Evolutionary conservation across 1,140 invertebrate genomes (phyloP), one percentile per base, ranked within the genome.

Genomic region (Heliothis subflexa): DNA sequence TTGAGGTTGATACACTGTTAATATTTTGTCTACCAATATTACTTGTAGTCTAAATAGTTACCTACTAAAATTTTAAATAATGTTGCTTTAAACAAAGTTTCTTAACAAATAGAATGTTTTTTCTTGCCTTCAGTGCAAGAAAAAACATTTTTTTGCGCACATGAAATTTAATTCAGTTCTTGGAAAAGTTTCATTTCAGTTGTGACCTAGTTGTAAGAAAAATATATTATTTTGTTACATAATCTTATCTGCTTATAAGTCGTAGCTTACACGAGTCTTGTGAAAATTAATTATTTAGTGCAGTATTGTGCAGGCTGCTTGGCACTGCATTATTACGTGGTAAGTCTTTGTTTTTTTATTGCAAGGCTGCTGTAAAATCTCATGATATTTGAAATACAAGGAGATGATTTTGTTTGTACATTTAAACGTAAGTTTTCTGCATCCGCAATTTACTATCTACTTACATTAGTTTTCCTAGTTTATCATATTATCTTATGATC

Each of bases 111-210:
- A 25, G 21, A 25, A n/a, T n/a, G n/a, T n/a, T n/a, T n/a, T n/a
- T n/a, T n/a, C n/a, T n/a, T n/a, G 18, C 54, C 10, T 10, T 7
- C 9, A 57, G 18, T 57, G 11, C 7, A 25, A 12, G 11, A 12
- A 18, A 57, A 57, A 25, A 2, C 9, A 57, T 11, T 57, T 1
- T 57, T 52, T 52, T 10, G 21, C 3, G 45, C 61, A 64, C 33
- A 3, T 64, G 25, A 45, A 64, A 45, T 64, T 64, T 40, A 13
- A 62, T 62, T 55, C 57, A 28, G 3, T 13, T 61, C 57, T 28
- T 10, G 55, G 61, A 47, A 68, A 64, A 64, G 62, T 68, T 64
- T 68, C 64, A 68, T 68, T 68, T 68, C 21, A 47, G 11, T 49
- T 12, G 4, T 50, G 64, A 68, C 64, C 64, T 68, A 68, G 16